A percentile compares a stretch with the other conserved stretches of the same genome.
Evolutionary conservation across 2,888 invertebrate species (phyloP).

Genomic region (Acronicta psi): DNA sequence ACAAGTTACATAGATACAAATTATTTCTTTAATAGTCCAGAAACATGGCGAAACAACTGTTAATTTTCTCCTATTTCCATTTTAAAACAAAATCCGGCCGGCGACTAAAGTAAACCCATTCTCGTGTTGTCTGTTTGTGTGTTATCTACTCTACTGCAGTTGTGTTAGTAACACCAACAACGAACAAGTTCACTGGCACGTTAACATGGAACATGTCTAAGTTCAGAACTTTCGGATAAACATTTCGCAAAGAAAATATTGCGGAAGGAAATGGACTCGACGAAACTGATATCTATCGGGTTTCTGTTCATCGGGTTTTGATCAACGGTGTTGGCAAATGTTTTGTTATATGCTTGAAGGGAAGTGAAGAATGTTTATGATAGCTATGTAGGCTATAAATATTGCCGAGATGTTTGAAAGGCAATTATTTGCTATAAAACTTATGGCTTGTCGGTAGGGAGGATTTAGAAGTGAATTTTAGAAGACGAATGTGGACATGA

Average conservation of each 20-base stretch:
- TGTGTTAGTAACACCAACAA: conserved; percentile 70
- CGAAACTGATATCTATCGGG: conserved; percentile 39
- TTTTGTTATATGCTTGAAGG: conserved; percentile 30
- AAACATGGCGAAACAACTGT: conserved; percentile 23
- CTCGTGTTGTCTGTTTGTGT: conserved; percentile 59
- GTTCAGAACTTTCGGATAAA: conserved; percentile 59
- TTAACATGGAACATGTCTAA: conserved; percentile 65
- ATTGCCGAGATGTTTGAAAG: conserved; percentile 40
- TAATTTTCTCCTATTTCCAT: conserved; percentile 41
- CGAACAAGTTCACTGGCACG: conserved; percentile 80
- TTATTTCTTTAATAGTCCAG: conserved; percentile 39
- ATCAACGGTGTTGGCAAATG: conserved; percentile 13
- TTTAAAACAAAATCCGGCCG: conserved; percentile 48
- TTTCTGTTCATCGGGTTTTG: conserved; percentile 34
- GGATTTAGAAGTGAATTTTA: conserved; percentile 39
- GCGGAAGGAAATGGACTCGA: conserved; percentile 40
- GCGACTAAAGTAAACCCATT: conserved; percentile 52
- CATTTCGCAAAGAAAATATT: conserved; percentile 53
- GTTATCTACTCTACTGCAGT: conserved; percentile 73
- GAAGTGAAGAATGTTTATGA: conserved; percentile 13
- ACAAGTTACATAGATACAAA: conserved; percentile 23
- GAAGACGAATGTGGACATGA: conserved; percentile 56
- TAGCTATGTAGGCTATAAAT: conserved; percentile 41
- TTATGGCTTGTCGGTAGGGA: conserved; percentile 58
- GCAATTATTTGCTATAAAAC: conserved; percentile 63